Base-by-base conservation (phyloP, 1,140 invertebrate genomes). In the Aphaenogaster rudis region DNA sequence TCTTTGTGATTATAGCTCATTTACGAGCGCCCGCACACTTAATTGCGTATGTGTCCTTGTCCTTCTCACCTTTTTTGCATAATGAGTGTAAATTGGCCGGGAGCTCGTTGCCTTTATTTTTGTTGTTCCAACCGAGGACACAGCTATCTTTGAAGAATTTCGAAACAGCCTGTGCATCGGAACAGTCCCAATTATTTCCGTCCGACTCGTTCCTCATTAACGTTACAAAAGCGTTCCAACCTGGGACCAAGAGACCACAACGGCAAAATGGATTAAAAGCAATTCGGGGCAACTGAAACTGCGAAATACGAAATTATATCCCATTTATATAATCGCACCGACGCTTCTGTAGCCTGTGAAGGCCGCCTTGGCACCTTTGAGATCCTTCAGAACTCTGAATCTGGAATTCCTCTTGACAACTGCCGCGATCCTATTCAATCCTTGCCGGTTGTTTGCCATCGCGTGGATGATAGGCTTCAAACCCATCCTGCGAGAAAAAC, bases 391-490 rank as follows among this genome's bases (percentile, higher is more conserved):
- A 11, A 90, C 96, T 17, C 95, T 94, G 57, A 97, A 96, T 9
- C 94, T 94, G 0, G 97, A 96, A 89, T 96, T 94, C n/a, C 95
- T 96, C 87, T 96, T 97, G 0, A 98, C 97, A 8, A 98, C 96
- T 0, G 97, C 97, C 0, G 97, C 97, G 1, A 97, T 96, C 6
- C 96, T 95, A 90, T 97, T 96, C 36, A 96, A 96, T 91, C 97
- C 96, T 95, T 54, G 96, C 96, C 21, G 66, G 11, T 9, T 67
- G 8, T 96, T 95, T 0, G 96, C 95, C 17, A 96, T 96, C 93
- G 98, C 97, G 79, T 97, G 97, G 0, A 98, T 95, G 2, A 98
- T 86, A 9, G 97, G 96, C 77, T 96, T 96, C n/a, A 98, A 76
- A 96, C 95, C 87, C 96, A 96, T 94, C 42, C 95, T 96, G 39